These are phyloP conservation scores for Harpalus rubripes DNA, from an alignment of 2,888 invertebrate species.

Conservation along the genomic window DNA sequence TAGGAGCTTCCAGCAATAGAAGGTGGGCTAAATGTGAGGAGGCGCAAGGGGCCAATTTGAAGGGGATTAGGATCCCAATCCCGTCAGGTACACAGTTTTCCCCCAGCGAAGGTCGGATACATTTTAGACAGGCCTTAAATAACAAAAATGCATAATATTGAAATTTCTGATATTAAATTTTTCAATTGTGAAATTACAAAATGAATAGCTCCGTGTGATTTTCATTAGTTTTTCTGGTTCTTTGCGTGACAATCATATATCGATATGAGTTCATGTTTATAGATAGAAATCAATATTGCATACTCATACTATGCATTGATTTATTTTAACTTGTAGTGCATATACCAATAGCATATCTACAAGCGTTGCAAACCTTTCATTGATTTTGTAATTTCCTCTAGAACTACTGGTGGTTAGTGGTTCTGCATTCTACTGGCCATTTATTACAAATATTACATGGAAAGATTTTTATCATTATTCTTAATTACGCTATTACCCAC, in stretches of 20 bases:
- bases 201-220: neutral
- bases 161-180: neutral
- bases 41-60: too few relatives aligned
- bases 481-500: neutral
- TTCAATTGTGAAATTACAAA: neutral
- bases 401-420: neutral
- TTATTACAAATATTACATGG: slow-evolving; percentile 21
- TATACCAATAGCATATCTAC: neutral
- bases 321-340: slow-evolving; percentile 2
- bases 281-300: slow-evolving; percentile 24
- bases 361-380: slow-evolving; percentile 7
- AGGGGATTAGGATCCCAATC: too few relatives aligned
- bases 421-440: neutral
- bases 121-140: too few relatives aligned
- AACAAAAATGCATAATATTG: too few relatives aligned
- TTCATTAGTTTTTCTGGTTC: neutral
- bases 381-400: slow-evolving; percentile 34
- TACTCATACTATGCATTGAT: slow-evolving; percentile 33
- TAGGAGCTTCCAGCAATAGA: too few relatives aligned
- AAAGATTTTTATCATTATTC: slow-evolving; percentile 1
- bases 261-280: slow-evolving; percentile 20
- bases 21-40: too few relatives aligned
- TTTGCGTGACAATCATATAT: neutral
- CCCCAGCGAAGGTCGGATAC: too few relatives aligned
- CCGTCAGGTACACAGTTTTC: too few relatives aligned